Percentiles rank a stretch among this genome's conserved stretches.
Conservation (phyloP, 2,113 vertebrate species). For the Dunckerocampus dactyliophorus region DNA sequence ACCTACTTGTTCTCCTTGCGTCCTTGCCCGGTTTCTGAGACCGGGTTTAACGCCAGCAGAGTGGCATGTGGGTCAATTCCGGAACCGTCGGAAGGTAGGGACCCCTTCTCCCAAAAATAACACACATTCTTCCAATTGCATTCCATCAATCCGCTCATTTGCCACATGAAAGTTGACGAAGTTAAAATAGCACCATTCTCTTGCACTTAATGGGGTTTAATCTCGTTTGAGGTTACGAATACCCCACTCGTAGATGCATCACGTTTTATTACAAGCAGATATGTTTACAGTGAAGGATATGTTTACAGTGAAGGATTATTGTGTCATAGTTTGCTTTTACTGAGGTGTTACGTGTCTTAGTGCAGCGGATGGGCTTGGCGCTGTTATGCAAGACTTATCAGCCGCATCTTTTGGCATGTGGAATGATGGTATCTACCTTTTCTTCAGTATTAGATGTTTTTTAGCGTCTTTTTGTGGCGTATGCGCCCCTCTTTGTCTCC, state of each 20-base stretch:
- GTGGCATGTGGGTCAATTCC: constrained; percentile 79
- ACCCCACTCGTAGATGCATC: background rate
- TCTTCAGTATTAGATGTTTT: background rate
- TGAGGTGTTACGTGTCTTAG: constrained; percentile 19
- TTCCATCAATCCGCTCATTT: background rate
- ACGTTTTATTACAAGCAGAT: constrained; percentile 1
- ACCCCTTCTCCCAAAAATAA: constrained; percentile 28
- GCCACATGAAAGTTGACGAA: background rate
- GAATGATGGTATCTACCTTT: constrained; percentile 28
- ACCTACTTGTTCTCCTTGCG: constrained; percentile 8
- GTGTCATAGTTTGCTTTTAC: constrained; percentile 7
- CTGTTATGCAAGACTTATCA: constrained; percentile 55
- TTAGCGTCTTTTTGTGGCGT: background rate
- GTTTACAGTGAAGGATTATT: constrained; percentile 4
- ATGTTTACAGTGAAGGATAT: constrained; percentile 7
- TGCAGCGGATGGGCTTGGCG: constrained; percentile 65
- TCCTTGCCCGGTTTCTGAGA: constrained; percentile 56
- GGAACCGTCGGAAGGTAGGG: constrained; percentile 78
- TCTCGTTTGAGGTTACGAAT: background rate
- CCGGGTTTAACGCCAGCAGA: constrained; percentile 53
- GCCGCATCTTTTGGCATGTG: constrained; percentile 41
- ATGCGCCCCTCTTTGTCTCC: background rate
- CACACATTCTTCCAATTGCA: constrained; percentile 46
- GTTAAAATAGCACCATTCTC: background rate
- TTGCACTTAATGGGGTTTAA: constrained; percentile 15